Conservation (phyloP, 2,888 invertebrate species). For the Ochropleura leucogaster region DNA sequence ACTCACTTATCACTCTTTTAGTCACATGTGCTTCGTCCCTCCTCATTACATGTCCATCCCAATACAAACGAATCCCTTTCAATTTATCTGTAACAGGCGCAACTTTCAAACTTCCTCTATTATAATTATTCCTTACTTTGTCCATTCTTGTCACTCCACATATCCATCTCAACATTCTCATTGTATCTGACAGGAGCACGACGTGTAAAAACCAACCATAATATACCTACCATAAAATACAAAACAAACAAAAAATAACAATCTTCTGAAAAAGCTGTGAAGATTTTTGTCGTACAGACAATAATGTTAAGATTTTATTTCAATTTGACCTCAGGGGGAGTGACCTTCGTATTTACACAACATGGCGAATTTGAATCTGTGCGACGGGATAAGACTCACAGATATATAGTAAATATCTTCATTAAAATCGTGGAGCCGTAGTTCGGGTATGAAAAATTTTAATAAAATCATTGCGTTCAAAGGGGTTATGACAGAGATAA, state of each 20-base stretch:
- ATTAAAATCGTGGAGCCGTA: no score
- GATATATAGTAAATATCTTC: constrained; percentile 12
- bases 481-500: background rate
- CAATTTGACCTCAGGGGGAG: constrained; percentile 48
- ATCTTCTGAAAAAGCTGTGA: constrained; percentile 31
- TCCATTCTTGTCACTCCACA: no score
- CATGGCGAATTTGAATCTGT: constrained; percentile 17
- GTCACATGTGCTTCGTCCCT: no score
- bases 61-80: no score
- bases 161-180: no score
- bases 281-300: constrained; percentile 36
- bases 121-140: no score
- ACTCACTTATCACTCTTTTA: no score
- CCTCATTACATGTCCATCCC: no score
- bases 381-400: constrained; percentile 14
- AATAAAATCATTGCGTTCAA: background rate
- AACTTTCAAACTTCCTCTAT: no score
- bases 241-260: background rate
- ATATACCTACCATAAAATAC: background rate
- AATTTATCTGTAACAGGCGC: no score
- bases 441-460: background rate
- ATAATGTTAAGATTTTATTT: constrained; percentile 59
- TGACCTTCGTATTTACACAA: constrained; percentile 41
- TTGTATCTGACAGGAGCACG: background rate
- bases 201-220: background rate